These are phyloP conservation scores for Porites australiensis DNA, from an alignment of 64 coral and sea anemone species.

Conservation along the genomic window DNA sequence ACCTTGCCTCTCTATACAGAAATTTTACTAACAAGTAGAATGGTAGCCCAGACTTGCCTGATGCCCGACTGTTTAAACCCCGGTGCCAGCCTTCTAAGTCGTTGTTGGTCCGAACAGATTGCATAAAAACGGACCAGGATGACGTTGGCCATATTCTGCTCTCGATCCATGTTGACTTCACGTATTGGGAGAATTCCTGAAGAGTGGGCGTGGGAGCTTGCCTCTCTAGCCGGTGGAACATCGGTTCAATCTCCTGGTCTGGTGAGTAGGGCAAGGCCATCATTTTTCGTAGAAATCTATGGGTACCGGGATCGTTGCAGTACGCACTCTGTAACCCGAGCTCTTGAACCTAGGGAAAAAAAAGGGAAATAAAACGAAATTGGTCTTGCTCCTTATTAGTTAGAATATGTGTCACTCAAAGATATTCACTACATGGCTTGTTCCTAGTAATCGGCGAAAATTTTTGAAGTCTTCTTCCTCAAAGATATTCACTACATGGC, in stretches of 20 bases:
- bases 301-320: not conserved
- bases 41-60: not conserved
- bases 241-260: not conserved
- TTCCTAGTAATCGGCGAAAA: no score
- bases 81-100: not conserved
- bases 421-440: no score
- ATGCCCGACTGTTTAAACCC: not conserved
- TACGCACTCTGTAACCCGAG: constrained; percentile 2
- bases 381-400: not conserved
- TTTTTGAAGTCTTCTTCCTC: no score
- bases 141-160: not conserved
- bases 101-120: not conserved
- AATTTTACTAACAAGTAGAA: constrained; percentile 47
- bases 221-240: not conserved
- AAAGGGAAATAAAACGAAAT: not conserved
- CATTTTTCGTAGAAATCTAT: not conserved
- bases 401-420: no score
- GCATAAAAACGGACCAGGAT: not conserved
- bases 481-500: no score
- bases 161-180: not conserved
- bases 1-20: constrained; percentile 6
- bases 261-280: constrained; percentile 1
- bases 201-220: not conserved
- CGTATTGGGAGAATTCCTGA: not conserved
- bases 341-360: constrained; percentile 6